phyloP scores from a whole-genome alignment of 2,797 vertebrate genomes.

The Micrastur ruficollis region DNA sequence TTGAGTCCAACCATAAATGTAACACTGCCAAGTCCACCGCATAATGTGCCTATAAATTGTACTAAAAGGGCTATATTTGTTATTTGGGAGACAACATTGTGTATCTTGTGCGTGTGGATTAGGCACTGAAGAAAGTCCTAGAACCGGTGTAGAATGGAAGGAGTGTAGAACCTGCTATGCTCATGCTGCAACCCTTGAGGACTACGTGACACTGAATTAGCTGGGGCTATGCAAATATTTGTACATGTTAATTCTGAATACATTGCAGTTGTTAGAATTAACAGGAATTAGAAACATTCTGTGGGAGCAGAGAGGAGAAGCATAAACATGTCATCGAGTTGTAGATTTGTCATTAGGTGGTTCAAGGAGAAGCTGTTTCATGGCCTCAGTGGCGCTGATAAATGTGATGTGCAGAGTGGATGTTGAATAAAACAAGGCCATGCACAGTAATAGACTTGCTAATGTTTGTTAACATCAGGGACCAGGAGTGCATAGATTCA shows the following conservation, averaged over 20 bases:
- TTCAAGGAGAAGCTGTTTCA: slow-evolving; percentile 17
- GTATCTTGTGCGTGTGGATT: neutral
- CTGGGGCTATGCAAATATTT: neutral
- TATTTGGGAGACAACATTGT: neutral
- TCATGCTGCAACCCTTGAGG: neutral
- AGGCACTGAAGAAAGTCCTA: neutral
- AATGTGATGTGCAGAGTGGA: neutral
- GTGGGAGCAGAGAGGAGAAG: neutral
- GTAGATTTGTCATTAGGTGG: neutral
- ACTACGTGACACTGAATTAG: neutral
- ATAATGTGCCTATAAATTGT: neutral
- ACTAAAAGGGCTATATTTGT: neutral
- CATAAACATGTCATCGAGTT: neutral
- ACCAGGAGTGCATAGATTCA: neutral
- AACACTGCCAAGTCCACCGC: too few species aligned
- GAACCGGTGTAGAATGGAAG: neutral
- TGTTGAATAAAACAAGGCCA: neutral
- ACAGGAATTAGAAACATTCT: neutral
- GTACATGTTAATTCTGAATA: neutral
- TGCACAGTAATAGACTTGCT: neutral
- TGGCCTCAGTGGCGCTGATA: neutral
- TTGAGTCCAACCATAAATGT: too few species aligned
- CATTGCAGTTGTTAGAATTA: neutral
- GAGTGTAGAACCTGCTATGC: neutral
- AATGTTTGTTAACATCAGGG: slow-evolving; percentile 62